Evolutionary conservation across 1,140 invertebrate species (phyloP), one percentile per base, ranked within the genome.

Genomic region (Aradophagus sp.): DNA sequence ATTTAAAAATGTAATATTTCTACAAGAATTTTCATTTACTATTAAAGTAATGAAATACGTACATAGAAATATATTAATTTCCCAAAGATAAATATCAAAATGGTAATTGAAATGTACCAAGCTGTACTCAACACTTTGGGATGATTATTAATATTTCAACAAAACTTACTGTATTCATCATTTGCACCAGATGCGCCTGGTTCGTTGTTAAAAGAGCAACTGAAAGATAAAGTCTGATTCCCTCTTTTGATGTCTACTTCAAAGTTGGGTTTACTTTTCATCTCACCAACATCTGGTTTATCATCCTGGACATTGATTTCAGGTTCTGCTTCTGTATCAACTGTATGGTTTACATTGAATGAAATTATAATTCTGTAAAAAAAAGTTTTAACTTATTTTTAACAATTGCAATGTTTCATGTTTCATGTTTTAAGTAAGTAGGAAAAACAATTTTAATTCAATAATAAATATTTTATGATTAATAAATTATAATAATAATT

Each of bases 341-440:
- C 94, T 1, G 94, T 93, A 79, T 97, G 93, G 78, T 97, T 97
- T 0, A 97, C 92, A 82, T 96, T 97, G 72, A 96, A 92, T 42
- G 86, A 91, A 36, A 96, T 88, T 38, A 86, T 88, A 63, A 97
- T 90, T 71, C 90, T 95, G 17, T 7, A 44, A 58, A 34, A 52
- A 16, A 42, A 27, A 36, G n/a, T n/a, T n/a, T n/a, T n/a, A n/a
- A n/a, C n/a, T 38, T 23, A 26, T 29, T 42, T n/a, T n/a, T n/a
- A n/a, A 41, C 27, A 39, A 2, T 7, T 10, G 31, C 12, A 26
- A 16, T 27, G 23, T 26, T 29, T 29, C 29, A 34, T 34, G 1
- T 26, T 41, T 20, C 4, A 20, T 20, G 11, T 39, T 39, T 39
- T 20, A 19, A 29, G 20, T 23, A 23, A 23, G 4, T 8, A 23